Conservation (phyloP, 2,888 invertebrate genomes). For the Agriopis marginaria region DNA sequence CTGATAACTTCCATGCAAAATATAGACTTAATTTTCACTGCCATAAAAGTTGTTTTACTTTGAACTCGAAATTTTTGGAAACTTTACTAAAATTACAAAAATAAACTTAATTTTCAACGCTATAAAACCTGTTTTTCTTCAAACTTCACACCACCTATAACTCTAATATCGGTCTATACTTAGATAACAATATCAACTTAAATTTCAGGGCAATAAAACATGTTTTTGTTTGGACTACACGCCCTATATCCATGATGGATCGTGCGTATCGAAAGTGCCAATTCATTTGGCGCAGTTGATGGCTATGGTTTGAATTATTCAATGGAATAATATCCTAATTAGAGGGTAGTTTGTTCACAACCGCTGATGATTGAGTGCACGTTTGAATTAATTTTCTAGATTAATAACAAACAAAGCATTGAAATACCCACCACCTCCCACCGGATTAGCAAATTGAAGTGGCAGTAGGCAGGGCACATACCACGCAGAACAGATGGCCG, state of each 20-base stretch:
- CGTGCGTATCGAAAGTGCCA: constrained; percentile 38
- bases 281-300: constrained; percentile 41
- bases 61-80: background rate
- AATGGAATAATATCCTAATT: constrained; percentile 32
- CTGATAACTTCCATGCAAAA: background rate
- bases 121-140: constrained; percentile 2
- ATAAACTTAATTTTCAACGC: constrained; percentile 6
- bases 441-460: too few species aligned
- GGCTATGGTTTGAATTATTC: constrained; percentile 40
- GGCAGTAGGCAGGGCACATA: too few species aligned
- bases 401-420: background rate
- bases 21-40: constrained; percentile 4
- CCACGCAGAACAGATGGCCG: too few species aligned
- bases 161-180: background rate
- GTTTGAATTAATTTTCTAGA: background rate
- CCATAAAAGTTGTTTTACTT: constrained; percentile 6
- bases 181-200: constrained; percentile 13
- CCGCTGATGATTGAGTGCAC: background rate
- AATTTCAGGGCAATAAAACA: constrained; percentile 18
- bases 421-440: too few species aligned
- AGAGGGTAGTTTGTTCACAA: constrained; percentile 3
- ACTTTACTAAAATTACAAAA: background rate
- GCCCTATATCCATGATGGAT: constrained; percentile 42
- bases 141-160: background rate
- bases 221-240: constrained; percentile 20